phyloP scores from a whole-genome alignment of 2,797 vertebrate genomes.

The Phoeniculus purpureus region DNA sequence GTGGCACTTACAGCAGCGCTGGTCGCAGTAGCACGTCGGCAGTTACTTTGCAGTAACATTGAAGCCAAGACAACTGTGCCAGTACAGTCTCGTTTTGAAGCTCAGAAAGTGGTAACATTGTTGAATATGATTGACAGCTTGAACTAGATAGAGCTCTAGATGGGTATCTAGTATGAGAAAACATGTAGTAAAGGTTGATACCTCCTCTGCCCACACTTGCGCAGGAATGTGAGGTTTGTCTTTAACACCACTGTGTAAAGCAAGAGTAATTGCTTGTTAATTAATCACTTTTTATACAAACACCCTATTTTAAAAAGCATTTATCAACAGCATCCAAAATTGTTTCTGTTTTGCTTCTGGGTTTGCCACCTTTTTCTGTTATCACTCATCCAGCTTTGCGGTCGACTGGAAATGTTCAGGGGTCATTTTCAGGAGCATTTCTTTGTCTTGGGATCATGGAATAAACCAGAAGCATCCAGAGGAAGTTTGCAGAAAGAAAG shows the following conservation, averaged over 20 bases:
- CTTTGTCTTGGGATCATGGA: neutral
- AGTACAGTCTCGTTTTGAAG: slow-evolving; percentile 10
- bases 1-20: neutral
- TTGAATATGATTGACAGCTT: slow-evolving; percentile 44
- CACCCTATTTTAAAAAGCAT: slow-evolving; percentile 14
- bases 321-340: neutral
- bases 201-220: slow-evolving; percentile 41
- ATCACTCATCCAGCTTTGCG: neutral
- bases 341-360: neutral
- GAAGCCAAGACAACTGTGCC: slow-evolving; percentile 43
- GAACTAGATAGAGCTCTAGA: slow-evolving; percentile 58
- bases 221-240: slow-evolving; percentile 28
- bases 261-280: slow-evolving; percentile 41
- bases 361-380: neutral
- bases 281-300: slow-evolving; percentile 17
- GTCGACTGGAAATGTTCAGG: neutral
- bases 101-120: neutral
- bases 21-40: neutral
- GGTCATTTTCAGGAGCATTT: neutral
- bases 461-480: neutral
- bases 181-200: neutral
- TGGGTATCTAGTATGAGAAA: slow-evolving; percentile 72
- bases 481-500: neutral
- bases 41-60: neutral
- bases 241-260: slow-evolving; percentile 49